Percentiles rank a stretch among this genome's conserved stretches.
phyloP scores from a whole-genome alignment of 2,797 vertebrate genomes.

The Phoeniculus purpureus region DNA sequence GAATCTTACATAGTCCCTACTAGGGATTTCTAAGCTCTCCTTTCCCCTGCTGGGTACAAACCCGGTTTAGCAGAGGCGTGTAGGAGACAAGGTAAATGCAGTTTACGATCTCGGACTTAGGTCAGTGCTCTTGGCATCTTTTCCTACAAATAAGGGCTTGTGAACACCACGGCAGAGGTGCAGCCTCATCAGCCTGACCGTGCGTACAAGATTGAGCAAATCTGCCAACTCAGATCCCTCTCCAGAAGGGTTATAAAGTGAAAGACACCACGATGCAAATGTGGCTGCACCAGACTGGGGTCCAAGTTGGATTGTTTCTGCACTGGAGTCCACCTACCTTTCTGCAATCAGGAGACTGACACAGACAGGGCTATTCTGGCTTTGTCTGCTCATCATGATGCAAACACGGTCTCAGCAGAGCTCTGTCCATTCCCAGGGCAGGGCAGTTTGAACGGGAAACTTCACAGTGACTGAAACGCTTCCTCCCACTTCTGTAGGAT shows the following conservation, averaged over 20 bases:
- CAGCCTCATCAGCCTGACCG: neutral
- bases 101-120: neutral
- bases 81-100: neutral
- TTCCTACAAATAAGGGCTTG: neutral
- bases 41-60: neutral
- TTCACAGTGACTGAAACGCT: neutral
- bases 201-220: neutral
- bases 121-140: neutral
- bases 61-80: neutral
- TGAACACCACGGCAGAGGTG: neutral
- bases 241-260: neutral
- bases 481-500: neutral
- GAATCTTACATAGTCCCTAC: neutral
- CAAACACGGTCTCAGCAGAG: neutral
- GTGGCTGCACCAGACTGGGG: neutral
- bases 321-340: rapidly evolving
- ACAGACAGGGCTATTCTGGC: neutral
- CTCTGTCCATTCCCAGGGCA: neutral
- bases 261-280: neutral
- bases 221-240: neutral
- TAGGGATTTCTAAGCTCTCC: neutral
- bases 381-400: neutral
- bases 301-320: neutral
- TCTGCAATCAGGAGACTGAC: neutral
- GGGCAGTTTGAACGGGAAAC: neutral